These are phyloP conservation scores for Teleopsis dalmanni DNA, from an alignment of 1,140 invertebrate genomes.

Conservation along the genomic window DNA sequence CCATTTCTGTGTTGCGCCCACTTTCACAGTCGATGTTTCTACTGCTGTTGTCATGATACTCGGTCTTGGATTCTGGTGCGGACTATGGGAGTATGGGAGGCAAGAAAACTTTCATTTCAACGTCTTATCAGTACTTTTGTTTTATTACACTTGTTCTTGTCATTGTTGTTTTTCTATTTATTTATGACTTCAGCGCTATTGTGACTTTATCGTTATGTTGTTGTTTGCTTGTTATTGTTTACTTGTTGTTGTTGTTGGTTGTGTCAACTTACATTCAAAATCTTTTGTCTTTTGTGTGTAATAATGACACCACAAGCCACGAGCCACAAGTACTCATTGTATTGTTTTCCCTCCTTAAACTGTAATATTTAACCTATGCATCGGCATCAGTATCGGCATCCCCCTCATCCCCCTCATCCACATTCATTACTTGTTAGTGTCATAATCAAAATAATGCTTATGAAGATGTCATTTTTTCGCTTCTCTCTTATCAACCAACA, in stretches of 20 bases:
- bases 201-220: constrained; percentile 5
- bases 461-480: constrained; percentile 33
- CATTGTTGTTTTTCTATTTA: constrained; percentile 4
- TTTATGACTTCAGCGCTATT: constrained; percentile 2
- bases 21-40: neutral
- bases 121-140: constrained; percentile 39
- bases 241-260: constrained; percentile 3
- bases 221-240: neutral
- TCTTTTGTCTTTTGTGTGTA: constrained; percentile 2
- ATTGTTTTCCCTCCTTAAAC: neutral
- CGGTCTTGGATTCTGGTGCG: no score
- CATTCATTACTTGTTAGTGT: constrained; percentile 19
- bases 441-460: constrained; percentile 43
- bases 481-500: no score
- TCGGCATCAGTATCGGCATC: neutral
- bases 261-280: neutral
- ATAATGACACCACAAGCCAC: constrained; percentile 3
- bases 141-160: constrained; percentile 20
- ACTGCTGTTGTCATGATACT: neutral
- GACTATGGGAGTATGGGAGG: neutral
- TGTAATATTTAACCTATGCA: neutral
- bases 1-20: neutral
- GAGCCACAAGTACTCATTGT: neutral
- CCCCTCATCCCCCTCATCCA: neutral
- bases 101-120: neutral